Percentiles rank a stretch among this genome's conserved stretches.
Conservation (phyloP, 1,140 invertebrate species). For the Diachasma alloeum region DNA sequence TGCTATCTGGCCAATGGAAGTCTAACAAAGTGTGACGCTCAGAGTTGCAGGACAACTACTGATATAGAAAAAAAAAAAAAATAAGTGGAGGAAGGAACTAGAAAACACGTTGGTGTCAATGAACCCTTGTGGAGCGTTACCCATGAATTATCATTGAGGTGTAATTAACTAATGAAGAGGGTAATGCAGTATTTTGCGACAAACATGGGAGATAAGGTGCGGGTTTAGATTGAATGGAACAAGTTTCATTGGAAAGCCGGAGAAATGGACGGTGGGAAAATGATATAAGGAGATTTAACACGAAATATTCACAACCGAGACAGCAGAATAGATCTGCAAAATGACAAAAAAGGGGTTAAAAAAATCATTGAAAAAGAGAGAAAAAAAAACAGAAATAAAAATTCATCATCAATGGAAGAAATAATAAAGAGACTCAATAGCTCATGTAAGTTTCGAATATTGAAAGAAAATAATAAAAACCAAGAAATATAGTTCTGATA, state of each 20-base stretch:
- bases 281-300: too few species aligned
- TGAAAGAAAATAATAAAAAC: too few species aligned
- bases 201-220: not conserved
- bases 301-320: too few species aligned
- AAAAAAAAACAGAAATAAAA: too few species aligned
- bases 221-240: not conserved
- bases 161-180: not conserved
- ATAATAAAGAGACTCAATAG: too few species aligned
- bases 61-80: not conserved
- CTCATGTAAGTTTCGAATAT: too few species aligned
- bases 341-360: too few species aligned
- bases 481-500: not conserved
- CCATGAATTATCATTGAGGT: not conserved
- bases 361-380: too few species aligned
- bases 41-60: constrained; percentile 10
- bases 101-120: not conserved
- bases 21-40: constrained; percentile 18
- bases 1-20: not conserved
- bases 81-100: not conserved
- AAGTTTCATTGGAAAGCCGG: not conserved
- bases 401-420: too few species aligned
- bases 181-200: not conserved
- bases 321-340: too few species aligned
- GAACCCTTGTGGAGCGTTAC: not conserved
- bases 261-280: not conserved